A percentile compares a stretch with the other conserved stretches of the same genome.
Conservation (phyloP, 2,888 invertebrate species). For the Brachylomia viminalis region DNA sequence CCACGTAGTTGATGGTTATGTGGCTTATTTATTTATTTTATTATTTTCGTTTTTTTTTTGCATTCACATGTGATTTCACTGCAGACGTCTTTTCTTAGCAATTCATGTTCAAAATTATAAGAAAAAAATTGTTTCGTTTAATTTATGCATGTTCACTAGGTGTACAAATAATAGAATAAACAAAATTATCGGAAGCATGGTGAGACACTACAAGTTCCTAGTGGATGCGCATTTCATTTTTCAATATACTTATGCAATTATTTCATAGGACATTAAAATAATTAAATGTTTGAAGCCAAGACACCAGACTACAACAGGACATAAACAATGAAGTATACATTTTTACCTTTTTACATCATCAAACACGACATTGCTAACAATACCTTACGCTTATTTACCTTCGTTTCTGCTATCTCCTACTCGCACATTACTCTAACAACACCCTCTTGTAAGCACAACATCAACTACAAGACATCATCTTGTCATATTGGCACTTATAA, state of each 20-base stretch:
- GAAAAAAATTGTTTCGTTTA: conserved; percentile 54
- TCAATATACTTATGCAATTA: conserved; percentile 57
- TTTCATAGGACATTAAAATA: conserved; percentile 56
- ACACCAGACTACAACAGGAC: conserved; percentile 63
- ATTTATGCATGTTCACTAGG: conserved; percentile 81
- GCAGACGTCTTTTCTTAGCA: conserved; percentile 86
- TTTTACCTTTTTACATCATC: conserved; percentile 55
- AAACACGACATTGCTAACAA: conserved; percentile 61
- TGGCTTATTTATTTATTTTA: conserved; percentile 89
- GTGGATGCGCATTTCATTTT: conserved; percentile 89
- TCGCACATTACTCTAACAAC: conserved; percentile 38
- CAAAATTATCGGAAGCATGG: conserved; percentile 81
- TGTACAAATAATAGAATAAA: conserved; percentile 56
- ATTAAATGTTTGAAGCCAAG: conserved; percentile 57
- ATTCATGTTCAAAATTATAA: conserved; percentile 82
- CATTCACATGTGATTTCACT: conserved; percentile 91
- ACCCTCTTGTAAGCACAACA: conserved; percentile 50
- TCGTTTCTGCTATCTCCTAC: conserved; percentile 35
- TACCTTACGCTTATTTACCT: conserved; percentile 49
- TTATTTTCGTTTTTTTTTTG: conserved; percentile 81
- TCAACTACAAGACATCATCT: conserved; percentile 27
- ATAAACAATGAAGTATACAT: conserved; percentile 55
- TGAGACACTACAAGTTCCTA: conserved; percentile 70
- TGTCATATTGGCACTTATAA: conserved; percentile 33
- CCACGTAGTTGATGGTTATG: conserved; percentile 86